Base-by-base conservation (phyloP, 2,113 vertebrate genomes). In the Rostratula benghalensis region DNA sequence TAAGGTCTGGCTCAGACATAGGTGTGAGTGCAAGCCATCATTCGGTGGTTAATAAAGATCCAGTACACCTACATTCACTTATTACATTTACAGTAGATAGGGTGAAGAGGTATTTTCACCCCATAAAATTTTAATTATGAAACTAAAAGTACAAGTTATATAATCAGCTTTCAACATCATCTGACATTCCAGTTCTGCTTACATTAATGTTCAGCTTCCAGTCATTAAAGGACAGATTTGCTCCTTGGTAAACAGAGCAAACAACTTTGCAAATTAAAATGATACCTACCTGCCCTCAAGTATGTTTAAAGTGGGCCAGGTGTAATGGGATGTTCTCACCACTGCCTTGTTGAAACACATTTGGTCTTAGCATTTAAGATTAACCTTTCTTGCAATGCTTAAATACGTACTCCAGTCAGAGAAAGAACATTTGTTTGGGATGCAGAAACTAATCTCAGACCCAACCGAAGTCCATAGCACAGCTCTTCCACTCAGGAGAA, bases 111-210 rank as follows among this genome's bases (percentile, higher is more conserved):
- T 90, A 88, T 94, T 95, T 97, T 97, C 91, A 96, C 71, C 39
- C 81, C 57, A 95, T 95, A 97, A 97, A 98, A 97, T 86, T 95
- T 92, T 94, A 97, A 95, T 97, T 98, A 93, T 97, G 97, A 98
- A 98, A 98, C 93, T 97, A 97, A 98, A 98, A 98, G 96, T 97
- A 97, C 95, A 84, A 90, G 87, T 92, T 95, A 68, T 94, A 89
- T 95, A 96, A 97, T 91, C 85, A 97, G 95, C 96, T 98, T 98
- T 98, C 98, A 97, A 97, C 96, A 97, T 97, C 96, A 97, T 97
- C 93, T 97, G 97, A 89, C 93, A 94, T 97, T 98, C 97, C 95
- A 87, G 97, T 97, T 97, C 94, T 97, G 87, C 84, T 94, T 97
- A 83, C 63, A 76, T 70, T 94, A 76, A 41, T 63, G 59, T 89